A percentile compares a stretch with the other conserved stretches of the same genome.
These are phyloP conservation scores for Belonocnema kinseyi DNA, from an alignment of 1,140 invertebrate genomes.

Conservation along the genomic window DNA sequence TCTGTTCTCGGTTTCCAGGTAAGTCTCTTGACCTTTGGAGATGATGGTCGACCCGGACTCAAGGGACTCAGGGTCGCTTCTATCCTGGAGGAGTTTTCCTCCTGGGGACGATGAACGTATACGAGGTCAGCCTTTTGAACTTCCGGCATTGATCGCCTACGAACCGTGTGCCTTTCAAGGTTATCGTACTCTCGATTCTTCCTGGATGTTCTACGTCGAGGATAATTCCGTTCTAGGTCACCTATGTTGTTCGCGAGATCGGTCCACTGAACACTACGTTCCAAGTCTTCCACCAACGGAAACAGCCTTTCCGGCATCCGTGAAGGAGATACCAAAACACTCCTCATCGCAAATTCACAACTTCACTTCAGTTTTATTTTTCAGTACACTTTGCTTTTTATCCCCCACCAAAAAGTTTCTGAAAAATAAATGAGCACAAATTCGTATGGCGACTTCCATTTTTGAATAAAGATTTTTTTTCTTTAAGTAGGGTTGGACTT, in stretches of 20 bases:
- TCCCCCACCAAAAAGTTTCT: neutral
- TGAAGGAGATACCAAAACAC: constrained; percentile 24
- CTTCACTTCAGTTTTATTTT: constrained; percentile 22
- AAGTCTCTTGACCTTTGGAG: constrained; percentile 44
- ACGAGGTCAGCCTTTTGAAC: constrained; percentile 62
- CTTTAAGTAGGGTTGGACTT: too few relatives aligned
- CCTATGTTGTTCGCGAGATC: constrained; percentile 57
- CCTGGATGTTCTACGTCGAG: constrained; percentile 37
- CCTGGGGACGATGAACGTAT: constrained; percentile 43
- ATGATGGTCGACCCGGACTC: neutral
- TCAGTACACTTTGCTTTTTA: neutral
- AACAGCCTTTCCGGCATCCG: constrained; percentile 36
- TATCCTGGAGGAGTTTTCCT: constrained; percentile 33
- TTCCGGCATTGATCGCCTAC: constrained; percentile 63
- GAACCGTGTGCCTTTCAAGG: constrained; percentile 54
- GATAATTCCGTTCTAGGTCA: constrained; percentile 58
- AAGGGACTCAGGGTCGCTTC: neutral
- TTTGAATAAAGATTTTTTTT: neutral
- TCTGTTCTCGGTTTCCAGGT: constrained; percentile 66
- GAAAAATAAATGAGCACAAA: neutral
- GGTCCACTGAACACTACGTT: constrained; percentile 56
- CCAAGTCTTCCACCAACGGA: constrained; percentile 54
- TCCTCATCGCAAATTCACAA: constrained; percentile 23
- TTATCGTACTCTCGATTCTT: constrained; percentile 38
- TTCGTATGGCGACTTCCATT: constrained; percentile 19